Conservation (phyloP, 1,140 invertebrate genomes). For the Stenopsyche tienmushanensis region DNA sequence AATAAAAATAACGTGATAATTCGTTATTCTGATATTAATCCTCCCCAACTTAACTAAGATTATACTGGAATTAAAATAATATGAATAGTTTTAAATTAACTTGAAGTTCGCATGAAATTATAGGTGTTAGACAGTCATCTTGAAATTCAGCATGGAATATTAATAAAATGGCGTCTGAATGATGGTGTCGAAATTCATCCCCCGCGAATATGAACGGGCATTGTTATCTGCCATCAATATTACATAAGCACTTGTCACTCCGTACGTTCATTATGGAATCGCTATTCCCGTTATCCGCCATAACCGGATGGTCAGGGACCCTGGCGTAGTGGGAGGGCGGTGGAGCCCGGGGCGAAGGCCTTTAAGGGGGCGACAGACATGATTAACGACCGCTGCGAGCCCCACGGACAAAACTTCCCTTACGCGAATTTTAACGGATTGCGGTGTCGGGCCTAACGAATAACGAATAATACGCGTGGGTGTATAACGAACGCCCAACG, state of each 20-base stretch:
- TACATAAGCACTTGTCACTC: background rate
- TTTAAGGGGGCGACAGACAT: constrained; percentile 33
- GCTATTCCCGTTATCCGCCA: constrained; percentile 1
- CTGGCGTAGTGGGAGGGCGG: no score
- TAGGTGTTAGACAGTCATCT: no score
- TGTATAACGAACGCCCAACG: constrained; percentile 13
- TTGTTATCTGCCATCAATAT: constrained; percentile 13
- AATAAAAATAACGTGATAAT: background rate
- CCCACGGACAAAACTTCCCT: constrained; percentile 40
- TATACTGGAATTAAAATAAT: no score
- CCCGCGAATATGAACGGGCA: background rate
- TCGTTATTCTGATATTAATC: background rate
- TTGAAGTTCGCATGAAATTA: no score
- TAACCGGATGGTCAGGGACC: no score
- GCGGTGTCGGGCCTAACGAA: constrained; percentile 37
- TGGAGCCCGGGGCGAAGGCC: background rate
- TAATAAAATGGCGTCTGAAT: no score
- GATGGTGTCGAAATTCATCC: background rate
- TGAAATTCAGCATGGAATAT: no score
- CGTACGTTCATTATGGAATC: constrained; percentile 13
- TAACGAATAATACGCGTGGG: constrained; percentile 32
- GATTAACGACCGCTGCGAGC: constrained; percentile 39
- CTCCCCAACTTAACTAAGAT: no score
- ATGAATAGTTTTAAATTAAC: no score
- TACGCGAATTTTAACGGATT: constrained; percentile 41